A percentile compares a stretch with the other conserved stretches of the same genome.
Evolutionary conservation across 2,797 vertebrate species (phyloP).

Genomic region (Podargus strigoides): DNA sequence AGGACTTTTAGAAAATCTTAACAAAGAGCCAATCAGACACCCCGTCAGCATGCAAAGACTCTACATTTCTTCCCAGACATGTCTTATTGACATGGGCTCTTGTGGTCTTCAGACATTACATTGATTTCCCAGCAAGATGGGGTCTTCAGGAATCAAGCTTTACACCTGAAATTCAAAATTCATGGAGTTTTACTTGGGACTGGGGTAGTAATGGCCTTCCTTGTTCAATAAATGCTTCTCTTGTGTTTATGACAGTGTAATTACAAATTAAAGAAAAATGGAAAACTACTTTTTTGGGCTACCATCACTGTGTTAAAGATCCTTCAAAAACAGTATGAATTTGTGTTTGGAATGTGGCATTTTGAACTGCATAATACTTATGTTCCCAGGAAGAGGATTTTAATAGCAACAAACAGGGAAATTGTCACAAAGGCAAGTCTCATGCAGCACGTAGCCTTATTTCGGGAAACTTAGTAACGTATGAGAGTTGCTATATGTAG

Average conservation of each 20-base stretch:
- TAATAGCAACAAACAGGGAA: constrained; percentile 17
- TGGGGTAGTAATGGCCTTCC: background rate
- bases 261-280: background rate
- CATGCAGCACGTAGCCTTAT: background rate
- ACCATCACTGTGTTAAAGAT: background rate
- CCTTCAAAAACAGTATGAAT: background rate
- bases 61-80: background rate
- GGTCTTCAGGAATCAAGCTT: background rate
- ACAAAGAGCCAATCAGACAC: background rate
- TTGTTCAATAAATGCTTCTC: background rate
- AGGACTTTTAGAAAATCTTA: background rate
- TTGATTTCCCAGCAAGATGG: background rate
- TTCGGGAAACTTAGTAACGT: background rate
- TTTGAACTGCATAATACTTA: background rate
- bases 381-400: constrained; percentile 18
- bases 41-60: background rate
- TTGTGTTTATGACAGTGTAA: background rate
- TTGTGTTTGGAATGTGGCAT: background rate
- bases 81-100: background rate
- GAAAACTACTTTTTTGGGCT: background rate
- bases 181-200: background rate
- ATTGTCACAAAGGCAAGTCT: background rate
- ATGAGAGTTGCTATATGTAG: background rate
- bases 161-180: background rate
- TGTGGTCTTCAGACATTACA: background rate